Evolutionary conservation across 2,113 vertebrate species (phyloP).

Genomic region (Rutilus rutilus): DNA sequence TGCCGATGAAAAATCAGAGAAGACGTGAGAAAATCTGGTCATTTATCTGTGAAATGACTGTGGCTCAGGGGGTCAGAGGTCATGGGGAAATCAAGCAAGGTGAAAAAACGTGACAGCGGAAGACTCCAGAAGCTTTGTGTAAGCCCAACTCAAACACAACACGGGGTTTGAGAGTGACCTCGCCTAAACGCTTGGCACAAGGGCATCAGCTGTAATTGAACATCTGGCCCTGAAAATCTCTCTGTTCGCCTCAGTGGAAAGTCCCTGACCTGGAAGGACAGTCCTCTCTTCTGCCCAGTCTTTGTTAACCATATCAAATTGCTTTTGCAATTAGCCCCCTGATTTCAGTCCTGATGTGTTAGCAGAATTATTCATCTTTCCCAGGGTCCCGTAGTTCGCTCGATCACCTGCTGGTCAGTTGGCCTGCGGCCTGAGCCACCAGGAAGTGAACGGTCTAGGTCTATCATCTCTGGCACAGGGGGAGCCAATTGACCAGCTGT

Average conservation of each 20-base stretch:
- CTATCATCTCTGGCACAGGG: conserved; percentile 59
- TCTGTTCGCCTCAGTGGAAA: conserved; percentile 51
- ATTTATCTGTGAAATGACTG: conserved; percentile 1
- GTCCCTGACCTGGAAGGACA: conserved; percentile 62
- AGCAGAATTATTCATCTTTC: conserved; percentile 68
- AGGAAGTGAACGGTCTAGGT: conserved; percentile 50
- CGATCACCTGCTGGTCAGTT: conserved; percentile 69
- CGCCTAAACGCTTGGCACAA: conserved; percentile 43
- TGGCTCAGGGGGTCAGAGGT: conserved; percentile 7
- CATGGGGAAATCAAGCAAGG: conserved; percentile 12
- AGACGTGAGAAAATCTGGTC: neutral
- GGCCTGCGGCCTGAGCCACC: conserved; percentile 62
- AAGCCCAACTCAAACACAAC: conserved; percentile 31
- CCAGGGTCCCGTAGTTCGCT: conserved; percentile 62
- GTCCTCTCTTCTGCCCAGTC: conserved; percentile 55
- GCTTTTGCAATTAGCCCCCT: conserved; percentile 59
- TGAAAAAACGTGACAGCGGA: conserved; percentile 11
- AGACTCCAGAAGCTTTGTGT: neutral
- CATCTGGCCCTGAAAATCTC: conserved; percentile 66
- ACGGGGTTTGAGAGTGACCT: conserved; percentile 31
- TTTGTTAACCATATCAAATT: conserved; percentile 65
- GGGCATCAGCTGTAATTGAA: conserved; percentile 59
- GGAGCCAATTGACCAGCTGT: conserved; percentile 77
- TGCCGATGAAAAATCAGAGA: neutral
- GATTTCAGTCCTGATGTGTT: conserved; percentile 64